Base-by-base conservation (phyloP, 2,797 vertebrate species). In the Psittacula derbiana region DNA sequence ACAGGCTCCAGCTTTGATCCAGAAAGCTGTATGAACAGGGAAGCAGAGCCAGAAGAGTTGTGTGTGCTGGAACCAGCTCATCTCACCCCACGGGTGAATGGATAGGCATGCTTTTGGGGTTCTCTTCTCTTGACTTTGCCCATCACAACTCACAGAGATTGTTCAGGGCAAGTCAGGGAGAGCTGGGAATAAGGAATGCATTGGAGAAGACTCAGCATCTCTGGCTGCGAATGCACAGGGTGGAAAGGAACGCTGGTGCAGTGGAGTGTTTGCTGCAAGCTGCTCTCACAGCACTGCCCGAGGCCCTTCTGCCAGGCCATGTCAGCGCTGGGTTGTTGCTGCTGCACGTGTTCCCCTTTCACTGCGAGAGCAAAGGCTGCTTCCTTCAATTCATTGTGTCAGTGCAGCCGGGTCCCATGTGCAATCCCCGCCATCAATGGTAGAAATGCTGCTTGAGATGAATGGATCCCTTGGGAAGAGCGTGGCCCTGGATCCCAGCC, bases 71-170 rank as follows among this genome's bases (percentile, higher is more conserved):
- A 73, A 20, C 1, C 1, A 25, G 55, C 50, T 61, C 72, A 10
- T 11, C 69, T 64, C 81, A 11, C 11, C 43, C 61, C 33, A 0
- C 2, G 43, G 24, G 16, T 6, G 3, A n/a, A 31, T 2, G 21
- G 16, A 8, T 2, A 16, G 27, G 15, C 2, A 1, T 3, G 12
- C 33, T 38, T 12, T 53, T 75, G 17, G 69, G 43, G 17, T 0
- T 70, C 52, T 38, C 55, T 16, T 40, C 86, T 57, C 60, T 62
- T 9, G 25, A 21, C 1, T 41, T 46, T 19, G 8, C 65, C 73
- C 72, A 64, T 8, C 87, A 11, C 36, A 2, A 55, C 21, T 21
- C 16, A 17, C 7, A 27, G 58, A 52, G 31, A 15, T 44, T n/a
- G 21, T n/a, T 43, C 21, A 12, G 58, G 57, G 57, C 4, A 62